These are phyloP conservation scores for Hypsopygia costalis DNA, from an alignment of 2,888 invertebrate genomes.

Conservation along the genomic window DNA sequence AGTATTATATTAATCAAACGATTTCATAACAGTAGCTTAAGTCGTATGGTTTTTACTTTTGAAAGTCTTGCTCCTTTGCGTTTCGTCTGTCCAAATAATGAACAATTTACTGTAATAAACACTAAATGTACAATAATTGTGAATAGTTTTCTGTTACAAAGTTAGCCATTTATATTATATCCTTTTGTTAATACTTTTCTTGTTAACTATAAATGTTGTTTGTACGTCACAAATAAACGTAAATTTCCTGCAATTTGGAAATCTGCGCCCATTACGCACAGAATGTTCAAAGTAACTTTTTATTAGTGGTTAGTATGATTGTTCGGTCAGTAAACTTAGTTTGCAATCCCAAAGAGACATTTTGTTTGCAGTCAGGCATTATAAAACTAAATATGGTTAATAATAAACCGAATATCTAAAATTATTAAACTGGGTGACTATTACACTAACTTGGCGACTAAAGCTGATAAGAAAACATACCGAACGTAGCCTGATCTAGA, in stretches of 20 bases:
- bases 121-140: not conserved
- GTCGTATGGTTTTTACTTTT: too few species aligned
- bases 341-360: constrained; percentile 49
- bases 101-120: not conserved
- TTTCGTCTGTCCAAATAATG: not conserved
- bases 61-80: too few species aligned
- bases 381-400: too few species aligned
- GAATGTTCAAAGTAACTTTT: not conserved
- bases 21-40: too few species aligned
- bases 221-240: constrained; percentile 17
- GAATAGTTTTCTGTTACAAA: constrained; percentile 3
- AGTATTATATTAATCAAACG: too few species aligned
- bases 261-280: not conserved
- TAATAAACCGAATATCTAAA: too few species aligned
- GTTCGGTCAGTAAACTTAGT: constrained; percentile 58
- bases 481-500: too few species aligned
- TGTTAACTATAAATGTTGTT: constrained; percentile 16
- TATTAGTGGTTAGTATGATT: constrained; percentile 9
- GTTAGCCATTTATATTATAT: constrained; percentile 1
- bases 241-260: not conserved
- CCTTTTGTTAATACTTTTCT: not conserved
- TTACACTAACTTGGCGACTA: too few species aligned
- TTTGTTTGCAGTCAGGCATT: constrained; percentile 31
- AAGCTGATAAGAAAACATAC: too few species aligned
- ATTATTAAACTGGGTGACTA: too few species aligned